These are phyloP conservation scores for Nannobrachium achirus DNA, from an alignment of 2,113 vertebrate genomes.

Conservation along the genomic window DNA sequence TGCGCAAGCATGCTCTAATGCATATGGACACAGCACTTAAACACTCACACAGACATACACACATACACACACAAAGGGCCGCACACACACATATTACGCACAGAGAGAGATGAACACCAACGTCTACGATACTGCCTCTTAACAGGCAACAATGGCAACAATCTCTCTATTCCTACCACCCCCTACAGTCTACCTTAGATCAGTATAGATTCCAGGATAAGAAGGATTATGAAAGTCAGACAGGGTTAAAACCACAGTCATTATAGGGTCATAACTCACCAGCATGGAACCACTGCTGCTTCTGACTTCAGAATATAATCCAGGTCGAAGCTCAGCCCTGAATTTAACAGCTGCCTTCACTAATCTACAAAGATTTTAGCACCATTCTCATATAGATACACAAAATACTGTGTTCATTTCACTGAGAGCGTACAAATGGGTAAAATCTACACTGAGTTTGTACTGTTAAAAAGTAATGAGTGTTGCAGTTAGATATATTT, in stretches of 20 bases:
- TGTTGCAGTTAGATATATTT: too few relatives aligned
- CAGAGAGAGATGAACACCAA: constrained; percentile 29
- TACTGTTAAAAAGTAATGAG: too few relatives aligned
- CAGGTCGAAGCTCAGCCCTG: background rate
- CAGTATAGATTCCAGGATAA: constrained; percentile 46
- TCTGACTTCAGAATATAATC: constrained; percentile 24
- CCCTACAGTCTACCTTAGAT: constrained; percentile 50
- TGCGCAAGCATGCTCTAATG: too few relatives aligned
- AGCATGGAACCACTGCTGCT: constrained; percentile 37
- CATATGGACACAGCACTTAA: background rate
- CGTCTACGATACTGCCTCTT: constrained; percentile 64
- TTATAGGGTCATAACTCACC: constrained; percentile 48
- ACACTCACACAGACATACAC: constrained; percentile 30
- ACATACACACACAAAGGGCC: constrained; percentile 19
- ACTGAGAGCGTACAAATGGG: too few relatives aligned
- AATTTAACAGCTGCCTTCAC: background rate
- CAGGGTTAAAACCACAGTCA: constrained; percentile 66
- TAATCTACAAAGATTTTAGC: too few relatives aligned
- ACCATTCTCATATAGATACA: too few relatives aligned
- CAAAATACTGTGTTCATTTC: too few relatives aligned
- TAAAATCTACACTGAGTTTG: too few relatives aligned
- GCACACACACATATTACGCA: constrained; percentile 44
- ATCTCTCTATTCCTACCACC: constrained; percentile 40
- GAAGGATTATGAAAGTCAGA: constrained; percentile 66
- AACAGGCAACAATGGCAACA: constrained; percentile 49